Base-by-base conservation (phyloP, 2,888 invertebrate species). In the Nomada fucata region DNA sequence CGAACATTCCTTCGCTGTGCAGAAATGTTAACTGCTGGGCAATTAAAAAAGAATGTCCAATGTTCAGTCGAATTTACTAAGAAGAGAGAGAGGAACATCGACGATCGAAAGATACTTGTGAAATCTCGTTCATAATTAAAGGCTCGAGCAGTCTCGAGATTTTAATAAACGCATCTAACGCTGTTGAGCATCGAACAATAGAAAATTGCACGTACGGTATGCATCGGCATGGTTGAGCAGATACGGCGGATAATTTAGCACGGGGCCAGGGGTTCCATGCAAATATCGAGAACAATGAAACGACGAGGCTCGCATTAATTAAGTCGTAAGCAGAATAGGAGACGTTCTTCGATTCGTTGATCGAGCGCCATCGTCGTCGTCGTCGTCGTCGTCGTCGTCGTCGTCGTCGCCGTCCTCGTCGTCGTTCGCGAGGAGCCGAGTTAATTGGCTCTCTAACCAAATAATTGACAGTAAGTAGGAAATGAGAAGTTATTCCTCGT, bases 391-490 rank as follows among this genome's bases (percentile, higher is more conserved):
- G 1, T 44, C 44, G 44, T 44, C 44, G 44, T 47, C 69, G 69
- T 23, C 29, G 4, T 29, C 29, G 29, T 44, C 44, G 1, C 9
- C 44, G 44, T 44, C 44, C 9, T 59, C 69, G 69, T 57, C 57
- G 26, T 44, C 44, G 59, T 44, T 79, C 73, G 70, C 67, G 74
- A 79, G 74, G 61, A 82, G 57, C 75, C 57, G 67, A 82, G 81
- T 59, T 82, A 82, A 82, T 82, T 82, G 80, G 80, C 82, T 82
- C 82, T 80, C 82, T 82, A 80, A 82, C 82, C 75, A 75, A 82
- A 82, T 80, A 82, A 82, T 82, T 82, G 82, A 82, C 75, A 82
- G 80, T 82, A 82, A 82, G 82, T 80, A 82, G 82, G 82, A 82
- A 82, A 82, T 82, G 82, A 80, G 71, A 70, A 82, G 81, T 82